Evolutionary conservation across 2,888 invertebrate species (phyloP), one percentile per base, ranked within the genome.

Genomic region (Vandiemenella viatica): DNA sequence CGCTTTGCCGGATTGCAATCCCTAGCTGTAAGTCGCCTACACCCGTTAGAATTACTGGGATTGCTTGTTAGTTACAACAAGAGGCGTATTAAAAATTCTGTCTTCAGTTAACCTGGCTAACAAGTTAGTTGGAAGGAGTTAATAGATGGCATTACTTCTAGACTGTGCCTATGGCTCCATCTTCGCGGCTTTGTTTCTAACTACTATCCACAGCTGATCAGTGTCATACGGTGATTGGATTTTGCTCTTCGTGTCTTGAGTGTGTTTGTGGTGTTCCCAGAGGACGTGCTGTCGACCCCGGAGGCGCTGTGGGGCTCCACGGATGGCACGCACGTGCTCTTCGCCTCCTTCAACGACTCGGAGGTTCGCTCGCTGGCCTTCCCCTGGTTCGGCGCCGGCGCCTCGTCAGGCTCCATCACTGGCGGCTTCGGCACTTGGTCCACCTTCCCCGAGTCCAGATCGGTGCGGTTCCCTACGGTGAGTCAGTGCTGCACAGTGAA

Each of bases 281-380:
- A 93, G 76, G 91, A 93, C 71, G 82, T 93, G 62, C 74, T 92
- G 61, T 79, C 80, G 56, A 69, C 58, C 59, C 81, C 79, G 50
- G 79, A 86, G 62, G 92, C 92, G 43, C 71, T 87, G 58, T 96
- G 95, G 95, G 80, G 85, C 64, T 87, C 82, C 0, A 71, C 75
- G 16, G 85, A 87, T 64, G 91, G 91, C 45, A 75, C 79, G 37
- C 79, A 82, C 61, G 76, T 96, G 52, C 75, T 92, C 64, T 96
- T 79, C 68, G 87, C 84, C 47, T 79, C 81, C 57, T 90, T 89
- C 70, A 87, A 90, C 70, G 90, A 90, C 69, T 77, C 79, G 49
- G 74, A 75, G 55, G 86, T 87, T 48, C 79, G 83, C 40, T 76
- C 79, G 62, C 73, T 86, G 67, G 77, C 77, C 60, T 86, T 84